phyloP scores from a whole-genome alignment of 1,140 invertebrate genomes.

The Hylyphantes graminicola region DNA sequence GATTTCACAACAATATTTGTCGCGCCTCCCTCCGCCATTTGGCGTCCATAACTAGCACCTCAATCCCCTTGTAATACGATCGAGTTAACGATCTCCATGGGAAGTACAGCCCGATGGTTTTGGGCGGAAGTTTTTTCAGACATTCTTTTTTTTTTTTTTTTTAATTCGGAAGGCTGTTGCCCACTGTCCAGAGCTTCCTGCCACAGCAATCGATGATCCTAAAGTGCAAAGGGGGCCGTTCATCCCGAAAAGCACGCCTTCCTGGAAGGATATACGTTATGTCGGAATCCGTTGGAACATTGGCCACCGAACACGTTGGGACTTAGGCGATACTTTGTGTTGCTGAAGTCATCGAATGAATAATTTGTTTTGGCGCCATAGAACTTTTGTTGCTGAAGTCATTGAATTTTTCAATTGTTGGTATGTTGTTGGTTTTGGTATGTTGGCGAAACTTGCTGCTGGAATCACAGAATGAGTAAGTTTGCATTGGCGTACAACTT shows the following conservation, averaged over 20 bases:
- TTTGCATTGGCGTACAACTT: too few relatives aligned
- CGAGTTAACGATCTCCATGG: conserved; percentile 48
- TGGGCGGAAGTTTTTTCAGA: conserved; percentile 44
- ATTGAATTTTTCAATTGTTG: too few relatives aligned
- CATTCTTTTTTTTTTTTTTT: conserved; percentile 19
- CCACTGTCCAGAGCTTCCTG: conserved; percentile 27
- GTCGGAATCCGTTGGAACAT: too few relatives aligned
- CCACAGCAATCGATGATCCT: conserved; percentile 32
- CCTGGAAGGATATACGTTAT: conserved; percentile 8
- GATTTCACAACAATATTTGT: not conserved
- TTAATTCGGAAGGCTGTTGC: conserved; percentile 13
- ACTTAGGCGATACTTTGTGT: too few relatives aligned
- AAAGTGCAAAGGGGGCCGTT: conserved; percentile 17
- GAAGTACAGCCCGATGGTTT: conserved; percentile 41
- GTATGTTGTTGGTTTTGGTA: too few relatives aligned
- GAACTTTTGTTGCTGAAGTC: too few relatives aligned
- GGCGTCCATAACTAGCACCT: conserved; percentile 1
- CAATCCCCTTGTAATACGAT: conserved; percentile 25
- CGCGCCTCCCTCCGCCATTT: not conserved
- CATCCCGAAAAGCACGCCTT: conserved; percentile 23
- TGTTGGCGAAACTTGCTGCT: too few relatives aligned
- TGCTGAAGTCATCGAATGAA: too few relatives aligned
- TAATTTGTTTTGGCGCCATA: too few relatives aligned
- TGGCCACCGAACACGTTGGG: too few relatives aligned
- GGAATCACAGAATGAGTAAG: too few relatives aligned